phyloP scores from a whole-genome alignment of 1,140 invertebrate genomes.

The Drosophila ercepeae region DNA sequence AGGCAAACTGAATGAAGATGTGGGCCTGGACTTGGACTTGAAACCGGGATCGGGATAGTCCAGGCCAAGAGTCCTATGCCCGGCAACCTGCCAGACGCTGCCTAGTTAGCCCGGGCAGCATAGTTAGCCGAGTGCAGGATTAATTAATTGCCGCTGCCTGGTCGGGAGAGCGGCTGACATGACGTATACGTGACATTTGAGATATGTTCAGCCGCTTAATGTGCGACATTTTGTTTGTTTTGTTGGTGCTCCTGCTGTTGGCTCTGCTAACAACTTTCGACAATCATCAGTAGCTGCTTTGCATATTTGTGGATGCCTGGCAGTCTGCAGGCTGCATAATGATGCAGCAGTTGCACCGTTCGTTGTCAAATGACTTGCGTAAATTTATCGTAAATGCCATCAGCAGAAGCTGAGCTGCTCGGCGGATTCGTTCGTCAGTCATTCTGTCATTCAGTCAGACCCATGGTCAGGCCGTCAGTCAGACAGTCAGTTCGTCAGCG shows the following conservation, averaged over 20 bases:
- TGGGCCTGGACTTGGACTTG: conserved; percentile 24
- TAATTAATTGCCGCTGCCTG: conserved; percentile 72
- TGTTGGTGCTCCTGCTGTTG: conserved; percentile 4
- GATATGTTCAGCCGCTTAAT: conserved; percentile 78
- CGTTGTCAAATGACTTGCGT: conserved; percentile 83
- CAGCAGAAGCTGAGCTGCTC: conserved; percentile 43
- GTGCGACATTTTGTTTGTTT: conserved; percentile 81
- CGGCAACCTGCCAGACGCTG: conserved; percentile 49
- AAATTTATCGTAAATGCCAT: conserved; percentile 83
- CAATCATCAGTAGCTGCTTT: conserved; percentile 60
- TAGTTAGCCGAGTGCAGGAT: conserved; percentile 67
- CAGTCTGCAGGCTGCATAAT: conserved; percentile 59
- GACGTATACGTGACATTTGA: conserved; percentile 81
- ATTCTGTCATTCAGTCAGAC: conserved; percentile 14
- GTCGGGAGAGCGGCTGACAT: conserved; percentile 52
- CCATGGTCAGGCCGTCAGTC: conserved; percentile 9
- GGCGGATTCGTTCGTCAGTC: conserved; percentile 38
- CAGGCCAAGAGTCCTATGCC: not conserved
- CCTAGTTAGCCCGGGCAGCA: conserved; percentile 36
- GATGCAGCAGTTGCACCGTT: conserved; percentile 65
- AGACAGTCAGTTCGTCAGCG: conserved; percentile 10
- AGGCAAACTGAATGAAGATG: conserved; percentile 63
- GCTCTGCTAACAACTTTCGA: conserved; percentile 54
- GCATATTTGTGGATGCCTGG: conserved; percentile 60
- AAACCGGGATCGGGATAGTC: not conserved